Conservation (phyloP, 2,113 vertebrate species). For the Mirza zaza region DNA sequence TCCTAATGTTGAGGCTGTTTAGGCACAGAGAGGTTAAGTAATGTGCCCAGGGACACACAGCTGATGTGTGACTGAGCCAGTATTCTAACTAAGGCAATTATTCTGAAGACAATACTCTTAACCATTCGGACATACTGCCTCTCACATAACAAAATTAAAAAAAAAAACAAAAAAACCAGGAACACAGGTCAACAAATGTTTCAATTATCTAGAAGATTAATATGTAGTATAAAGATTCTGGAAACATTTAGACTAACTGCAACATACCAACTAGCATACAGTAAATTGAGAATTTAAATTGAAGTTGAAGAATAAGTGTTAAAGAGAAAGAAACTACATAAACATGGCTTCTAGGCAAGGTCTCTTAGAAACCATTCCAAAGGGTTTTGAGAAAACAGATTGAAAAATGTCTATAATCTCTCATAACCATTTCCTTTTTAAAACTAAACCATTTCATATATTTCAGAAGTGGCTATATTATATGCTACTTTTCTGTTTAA, state of each 20-base stretch:
- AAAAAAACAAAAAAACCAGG: neutral
- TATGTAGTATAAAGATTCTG: neutral
- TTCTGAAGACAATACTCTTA: neutral
- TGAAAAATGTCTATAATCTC: neutral
- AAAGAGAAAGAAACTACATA: neutral
- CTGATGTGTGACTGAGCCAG: neutral
- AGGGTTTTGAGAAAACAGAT: neutral
- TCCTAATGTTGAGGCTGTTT: neutral
- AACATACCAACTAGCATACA: neutral
- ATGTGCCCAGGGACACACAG: neutral
- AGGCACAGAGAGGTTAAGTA: neutral
- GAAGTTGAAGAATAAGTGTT: neutral
- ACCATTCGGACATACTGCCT: neutral
- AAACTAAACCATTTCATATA: neutral
- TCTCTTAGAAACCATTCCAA: neutral
- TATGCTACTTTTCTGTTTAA: neutral
- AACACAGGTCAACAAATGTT: neutral
- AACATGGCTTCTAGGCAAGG: neutral
- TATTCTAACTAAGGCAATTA: neutral
- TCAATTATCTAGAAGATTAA: neutral
- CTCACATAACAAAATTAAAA: neutral
- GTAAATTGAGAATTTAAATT: neutral
- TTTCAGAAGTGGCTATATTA: neutral
- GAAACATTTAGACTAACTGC: conserved; percentile 42
- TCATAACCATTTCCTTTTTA: neutral